Evolutionary conservation across 2,113 vertebrate genomes (phyloP), one percentile per base, ranked within the genome.

Genomic region (Nyctibius bracteatus): DNA sequence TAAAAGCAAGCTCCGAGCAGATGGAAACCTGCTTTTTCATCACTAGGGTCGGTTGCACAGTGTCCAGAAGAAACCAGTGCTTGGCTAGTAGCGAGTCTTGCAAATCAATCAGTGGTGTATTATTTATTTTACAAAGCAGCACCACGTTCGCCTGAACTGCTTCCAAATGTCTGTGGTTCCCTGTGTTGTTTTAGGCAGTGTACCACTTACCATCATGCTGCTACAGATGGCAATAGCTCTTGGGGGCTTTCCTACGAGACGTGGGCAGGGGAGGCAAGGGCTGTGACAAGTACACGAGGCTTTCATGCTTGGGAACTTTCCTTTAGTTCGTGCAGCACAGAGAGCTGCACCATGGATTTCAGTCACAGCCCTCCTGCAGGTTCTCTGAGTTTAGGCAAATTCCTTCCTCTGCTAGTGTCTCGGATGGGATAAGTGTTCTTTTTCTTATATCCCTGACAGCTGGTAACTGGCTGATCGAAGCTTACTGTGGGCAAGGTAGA

Each of bases 131-230:
- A 67, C 77, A 88, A 72, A 81, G 77, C 66, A 58, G 74, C 52
- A 74, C 88, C 77, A 20, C 30, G 61, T 95, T 95, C 92, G 86
- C 80, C 94, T 84, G 94, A 96, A 93, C 68, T 30, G 0, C 61
- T 96, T 96, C 94, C 95, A 95, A 96, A 52, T 65, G 94, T 91
- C 92, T 97, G 94, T 90, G 86, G 90, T 85, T 96, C 96, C 95
- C 82, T 55, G 90, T 78, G 90, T 93, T 91, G 52, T 94, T 96
- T 91, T 18, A 87, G 52, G 73, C 85, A 83, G 63, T 16, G 88
- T 35, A 93, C 86, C 84, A 43, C 74, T 97, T 94, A 79, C 94
- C 88, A 86, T 96, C 92, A 52, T 41, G 65, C 86, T 87, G 70
- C 80, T 93, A 92, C 95, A 95, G 96, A 97, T 96, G 94, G 92